phyloP scores from a whole-genome alignment of 2,888 invertebrate genomes.

The Ypsolopha sequella region DNA sequence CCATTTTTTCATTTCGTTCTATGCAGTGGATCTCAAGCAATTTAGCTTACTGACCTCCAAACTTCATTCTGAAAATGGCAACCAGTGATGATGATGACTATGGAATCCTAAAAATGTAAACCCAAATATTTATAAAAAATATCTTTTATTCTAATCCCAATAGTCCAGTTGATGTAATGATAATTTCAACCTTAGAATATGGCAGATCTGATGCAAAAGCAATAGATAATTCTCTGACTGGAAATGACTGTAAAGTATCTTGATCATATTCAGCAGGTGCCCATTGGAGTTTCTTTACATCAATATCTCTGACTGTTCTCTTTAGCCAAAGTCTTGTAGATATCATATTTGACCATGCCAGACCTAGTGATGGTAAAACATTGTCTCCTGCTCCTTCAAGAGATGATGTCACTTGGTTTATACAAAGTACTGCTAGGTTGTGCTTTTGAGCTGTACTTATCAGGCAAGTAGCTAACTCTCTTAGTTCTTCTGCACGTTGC shows the following conservation, averaged over 20 bases:
- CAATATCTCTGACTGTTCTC: constrained; percentile 6
- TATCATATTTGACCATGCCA: constrained; percentile 63
- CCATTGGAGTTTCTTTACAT: constrained; percentile 1
- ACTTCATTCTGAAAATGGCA: too few relatives aligned
- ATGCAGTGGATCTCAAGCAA: too few relatives aligned
- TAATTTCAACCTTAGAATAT: constrained; percentile 24
- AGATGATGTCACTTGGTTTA: constrained; percentile 55
- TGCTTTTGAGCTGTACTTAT: constrained; percentile 34
- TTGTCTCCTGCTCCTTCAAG: constrained; percentile 25
- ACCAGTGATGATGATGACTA: too few relatives aligned
- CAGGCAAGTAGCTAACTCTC: constrained; percentile 42
- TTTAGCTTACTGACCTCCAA: too few relatives aligned
- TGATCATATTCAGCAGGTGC: neutral
- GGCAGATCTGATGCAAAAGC: constrained; percentile 44
- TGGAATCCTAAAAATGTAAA: too few relatives aligned
- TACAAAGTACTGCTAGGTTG: constrained; percentile 45
- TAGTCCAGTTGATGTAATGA: constrained; percentile 35
- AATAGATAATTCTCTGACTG: constrained; percentile 30
- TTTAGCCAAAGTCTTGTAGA: constrained; percentile 36
- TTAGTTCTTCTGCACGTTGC: constrained; percentile 53
- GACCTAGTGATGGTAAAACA: constrained; percentile 47
- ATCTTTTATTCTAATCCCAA: constrained; percentile 9
- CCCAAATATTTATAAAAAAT: too few relatives aligned
- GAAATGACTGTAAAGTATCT: neutral
- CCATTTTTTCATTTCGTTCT: too few relatives aligned